These are phyloP conservation scores for Pelusios castaneus DNA, from an alignment of 2,113 vertebrate genomes.

Conservation along the genomic window DNA sequence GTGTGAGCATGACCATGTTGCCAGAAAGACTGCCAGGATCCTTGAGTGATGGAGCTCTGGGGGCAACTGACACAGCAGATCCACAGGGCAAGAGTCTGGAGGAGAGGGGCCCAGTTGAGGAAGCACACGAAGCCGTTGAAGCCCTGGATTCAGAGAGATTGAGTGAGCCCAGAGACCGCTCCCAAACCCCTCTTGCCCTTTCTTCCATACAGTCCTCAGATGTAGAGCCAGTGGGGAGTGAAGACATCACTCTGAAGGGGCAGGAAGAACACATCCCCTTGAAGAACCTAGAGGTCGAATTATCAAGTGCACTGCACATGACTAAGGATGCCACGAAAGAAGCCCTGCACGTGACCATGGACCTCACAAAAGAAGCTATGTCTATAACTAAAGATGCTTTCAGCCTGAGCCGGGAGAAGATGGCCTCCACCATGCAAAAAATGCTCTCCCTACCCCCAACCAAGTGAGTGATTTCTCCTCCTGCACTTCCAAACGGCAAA, in stretches of 20 bases:
- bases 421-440: conserved; percentile 92
- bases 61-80: background rate
- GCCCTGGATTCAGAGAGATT: conserved; percentile 65
- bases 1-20: background rate
- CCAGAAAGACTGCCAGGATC: conserved; percentile 50
- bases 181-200: conserved; percentile 44
- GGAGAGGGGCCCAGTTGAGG: conserved; percentile 81
- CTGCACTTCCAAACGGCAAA: background rate
- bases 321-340: conserved; percentile 95
- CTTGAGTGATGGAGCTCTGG: conserved; percentile 37
- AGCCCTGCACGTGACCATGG: conserved; percentile 89
- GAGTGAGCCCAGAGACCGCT: conserved; percentile 14
- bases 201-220: conserved; percentile 41
- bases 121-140: conserved; percentile 87
- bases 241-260: background rate
- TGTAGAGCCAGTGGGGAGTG: background rate
- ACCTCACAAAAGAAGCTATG: conserved; percentile 94
- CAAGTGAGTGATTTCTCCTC: conserved; percentile 78
- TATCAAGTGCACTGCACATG: conserved; percentile 88
- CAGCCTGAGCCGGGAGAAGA: conserved; percentile 86
- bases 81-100: conserved; percentile 12
- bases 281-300: conserved; percentile 87
- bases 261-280: conserved; percentile 77
- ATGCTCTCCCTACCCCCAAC: conserved; percentile 84
- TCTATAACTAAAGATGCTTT: conserved; percentile 94